Evolutionary conservation across 2,888 invertebrate genomes (phyloP).

Genomic region (Leptura quadrifasciata): DNA sequence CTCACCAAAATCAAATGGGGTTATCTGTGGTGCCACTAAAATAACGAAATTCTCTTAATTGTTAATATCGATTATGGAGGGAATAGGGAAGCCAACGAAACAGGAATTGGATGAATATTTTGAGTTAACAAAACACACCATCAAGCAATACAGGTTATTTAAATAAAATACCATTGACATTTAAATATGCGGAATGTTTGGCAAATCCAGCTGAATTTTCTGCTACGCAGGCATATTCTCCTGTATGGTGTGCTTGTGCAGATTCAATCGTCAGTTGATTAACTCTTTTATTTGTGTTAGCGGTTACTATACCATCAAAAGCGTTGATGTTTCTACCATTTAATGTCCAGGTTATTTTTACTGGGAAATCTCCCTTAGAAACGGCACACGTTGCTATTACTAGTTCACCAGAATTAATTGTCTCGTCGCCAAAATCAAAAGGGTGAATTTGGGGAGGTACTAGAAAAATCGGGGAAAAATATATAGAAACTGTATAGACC

Average conservation of each 20-base stretch:
- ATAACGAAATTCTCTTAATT: constrained; percentile 8
- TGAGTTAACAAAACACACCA: neutral
- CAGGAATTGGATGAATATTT: neutral
- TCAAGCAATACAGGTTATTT: neutral
- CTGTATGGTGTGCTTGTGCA: constrained; percentile 74
- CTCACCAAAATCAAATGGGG: constrained; percentile 73
- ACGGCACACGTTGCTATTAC: constrained; percentile 79
- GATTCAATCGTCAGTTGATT: constrained; percentile 75
- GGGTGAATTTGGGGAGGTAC: constrained; percentile 77
- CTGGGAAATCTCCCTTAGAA: constrained; percentile 81
- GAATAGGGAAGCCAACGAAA: neutral
- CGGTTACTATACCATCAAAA: constrained; percentile 68
- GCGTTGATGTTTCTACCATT: constrained; percentile 68
- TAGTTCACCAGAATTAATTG: constrained; percentile 80
- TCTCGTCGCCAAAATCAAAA: constrained; percentile 73
- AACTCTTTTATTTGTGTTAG: constrained; percentile 72
- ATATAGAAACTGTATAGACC: neutral
- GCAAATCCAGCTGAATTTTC: constrained; percentile 82
- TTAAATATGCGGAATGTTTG: constrained; percentile 79
- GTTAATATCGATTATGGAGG: neutral
- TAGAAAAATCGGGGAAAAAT: constrained; percentile 49
- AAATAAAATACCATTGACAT: constrained; percentile 79
- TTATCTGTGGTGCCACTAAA: constrained; percentile 69
- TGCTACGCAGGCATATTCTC: constrained; percentile 76
- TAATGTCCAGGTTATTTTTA: constrained; percentile 66